Evolutionary conservation across 1,140 invertebrate species (phyloP), one percentile per base, ranked within the genome.

Genomic region (Caenorhabditis remanei): DNA sequence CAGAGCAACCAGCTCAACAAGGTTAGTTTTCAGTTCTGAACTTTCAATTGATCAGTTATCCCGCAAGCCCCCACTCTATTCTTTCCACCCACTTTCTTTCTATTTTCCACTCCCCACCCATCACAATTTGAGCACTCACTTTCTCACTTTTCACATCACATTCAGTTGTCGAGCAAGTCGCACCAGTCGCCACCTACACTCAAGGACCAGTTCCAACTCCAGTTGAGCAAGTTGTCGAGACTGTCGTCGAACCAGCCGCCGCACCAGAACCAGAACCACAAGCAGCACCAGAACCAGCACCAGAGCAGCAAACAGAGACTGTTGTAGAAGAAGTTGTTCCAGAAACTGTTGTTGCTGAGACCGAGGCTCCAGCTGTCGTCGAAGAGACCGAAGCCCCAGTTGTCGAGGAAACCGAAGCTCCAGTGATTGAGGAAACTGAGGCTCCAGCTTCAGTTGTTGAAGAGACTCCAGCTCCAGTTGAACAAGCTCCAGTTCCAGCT

Each of bases 101-200:
- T 32, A 19, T 63, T 50, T 19, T 56, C 46, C 61, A 14, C 58
- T 21, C 50, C 48, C 24, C 58, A 61, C 40, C 55, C 82, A 56
- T 55, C 21, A 2, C 32, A 32, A 32, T 32, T 32, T 32, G 32
- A 32, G 32, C 32, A 32, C 32, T 32, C 32, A 32, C 32, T 32
- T 32, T 32, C 32, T 58, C 58, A 63, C 53, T 24, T 16, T 19
- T 21, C 19, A 21, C 24, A 21, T 11, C 16, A 16, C 50, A 24
- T 56, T 63, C 55, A 79, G 53, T 63, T 63, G 82, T 63, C 82
- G 82, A 84, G 48, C 24, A 16, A 41, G 53, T 63, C 55, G 82
- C 82, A 58, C 82, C 82, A 43, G 55, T 58, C 53, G 85, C 85
- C 67, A 85, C 84, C 41, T 85, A 85, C 84, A 50, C 46, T n/a